Conservation (phyloP, 2,888 invertebrate species). For the Melitaea athalia region DNA sequence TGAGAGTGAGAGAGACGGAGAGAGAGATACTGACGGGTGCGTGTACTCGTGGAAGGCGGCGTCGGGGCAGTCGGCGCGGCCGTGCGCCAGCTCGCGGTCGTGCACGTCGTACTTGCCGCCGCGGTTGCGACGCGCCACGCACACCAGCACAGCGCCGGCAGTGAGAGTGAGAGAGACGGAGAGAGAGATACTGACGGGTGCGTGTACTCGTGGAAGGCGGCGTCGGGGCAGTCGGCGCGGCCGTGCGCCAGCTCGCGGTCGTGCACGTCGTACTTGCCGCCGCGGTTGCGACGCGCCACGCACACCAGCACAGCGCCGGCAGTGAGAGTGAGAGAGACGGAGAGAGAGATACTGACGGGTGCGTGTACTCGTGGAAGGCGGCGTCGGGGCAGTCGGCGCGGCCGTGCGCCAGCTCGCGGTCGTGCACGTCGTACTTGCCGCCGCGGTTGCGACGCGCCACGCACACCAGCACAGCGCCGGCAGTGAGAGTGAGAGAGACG, state of each 20-base stretch:
- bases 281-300: slow-evolving; percentile 77
- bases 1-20: background rate
- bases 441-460: slow-evolving; percentile 82
- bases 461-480: background rate
- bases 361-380: slow-evolving; percentile 91
- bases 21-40: slow-evolving; percentile 33
- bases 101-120: slow-evolving; percentile 99
- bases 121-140: slow-evolving; percentile 65
- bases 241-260: slow-evolving; percentile 98
- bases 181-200: slow-evolving; percentile 33
- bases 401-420: slow-evolving; percentile 97
- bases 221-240: slow-evolving; percentile 93
- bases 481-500: background rate
- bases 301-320: background rate
- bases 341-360: slow-evolving; percentile 31
- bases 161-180: background rate
- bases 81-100: slow-evolving; percentile 97
- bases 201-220: slow-evolving; percentile 92
- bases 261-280: slow-evolving; percentile 99
- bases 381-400: slow-evolving; percentile 94
- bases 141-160: background rate
- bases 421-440: slow-evolving; percentile 99
- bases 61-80: slow-evolving; percentile 94
- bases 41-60: slow-evolving; percentile 93
- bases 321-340: background rate